Conservation (phyloP, 2,888 invertebrate genomes). For the Lucinisca nassula region DNA sequence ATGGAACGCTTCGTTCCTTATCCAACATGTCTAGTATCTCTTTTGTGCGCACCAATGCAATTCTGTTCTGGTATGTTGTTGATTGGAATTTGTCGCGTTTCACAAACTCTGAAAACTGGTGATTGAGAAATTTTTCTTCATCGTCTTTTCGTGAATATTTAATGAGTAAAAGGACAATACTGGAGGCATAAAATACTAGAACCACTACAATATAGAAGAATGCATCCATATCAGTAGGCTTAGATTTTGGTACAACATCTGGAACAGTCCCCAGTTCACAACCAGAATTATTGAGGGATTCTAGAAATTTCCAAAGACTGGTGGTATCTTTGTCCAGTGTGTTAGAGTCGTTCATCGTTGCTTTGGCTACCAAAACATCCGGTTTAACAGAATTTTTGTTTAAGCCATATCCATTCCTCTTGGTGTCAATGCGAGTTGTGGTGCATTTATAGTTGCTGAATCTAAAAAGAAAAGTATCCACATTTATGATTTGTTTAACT, state of each 20-base stretch:
- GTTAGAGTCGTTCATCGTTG: not conserved
- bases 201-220: conserved; percentile 82
- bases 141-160: conserved; percentile 82
- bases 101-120: conserved; percentile 81
- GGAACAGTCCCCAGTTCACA: not conserved
- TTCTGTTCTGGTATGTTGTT: conserved; percentile 71
- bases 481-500: no score
- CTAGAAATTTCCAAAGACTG: not conserved
- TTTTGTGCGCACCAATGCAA: conserved; percentile 55
- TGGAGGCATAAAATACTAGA: conserved; percentile 80
- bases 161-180: conserved; percentile 81
- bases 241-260: not conserved
- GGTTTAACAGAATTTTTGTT: no score
- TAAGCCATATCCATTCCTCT: no score
- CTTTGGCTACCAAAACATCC: not conserved
- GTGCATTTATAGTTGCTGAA: no score
- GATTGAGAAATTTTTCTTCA: conserved; percentile 77
- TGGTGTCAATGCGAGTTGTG: no score
- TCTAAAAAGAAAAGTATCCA: no score
- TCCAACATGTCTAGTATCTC: conserved; percentile 18
- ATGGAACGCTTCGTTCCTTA: not conserved
- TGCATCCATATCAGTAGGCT: conserved; percentile 71
- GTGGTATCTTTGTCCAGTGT: not conserved
- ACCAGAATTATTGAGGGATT: not conserved
- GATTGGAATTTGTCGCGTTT: conserved; percentile 76